Evolutionary conservation across 2,888 invertebrate genomes (phyloP), one percentile per base, ranked within the genome.

Genomic region (Chrysolina haemoptera): DNA sequence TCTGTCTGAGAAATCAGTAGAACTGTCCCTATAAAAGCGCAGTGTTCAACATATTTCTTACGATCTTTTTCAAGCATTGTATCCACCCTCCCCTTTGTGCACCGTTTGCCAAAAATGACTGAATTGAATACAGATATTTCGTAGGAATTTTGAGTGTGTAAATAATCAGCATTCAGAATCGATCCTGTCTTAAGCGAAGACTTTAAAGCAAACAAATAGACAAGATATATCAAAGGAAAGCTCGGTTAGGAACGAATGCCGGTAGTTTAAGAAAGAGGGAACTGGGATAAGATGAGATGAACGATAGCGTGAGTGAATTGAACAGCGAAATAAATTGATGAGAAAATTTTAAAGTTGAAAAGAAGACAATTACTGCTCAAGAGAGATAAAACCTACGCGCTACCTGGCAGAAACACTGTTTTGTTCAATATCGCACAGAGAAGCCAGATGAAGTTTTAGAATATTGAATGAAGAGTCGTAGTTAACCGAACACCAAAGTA

Each of bases 291-390:
- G 85, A 86, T 84, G 85, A 85, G 84, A 86, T 85, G 85, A 85
- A 85, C 84, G 84, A 83, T 83, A 85, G 82, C 85, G 80, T 84
- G 85, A 86, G 85, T 86, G 85, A 85, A 86, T 86, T 85, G 85
- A 85, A 85, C 84, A 83, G 81, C 84, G 80, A 83, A 86, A 85
- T 85, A 84, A 86, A 86, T 85, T 85, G 86, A 86, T 85, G 86
- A 85, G 84, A 82, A 84, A 84, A 84, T 86, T 86, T 85, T 82
- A 84, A 85, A 85, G 81, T 83, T 84, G 80, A 20, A 81, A 82
- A 81, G 83, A 83, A 84, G 83, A 85, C 85, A 85, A 85, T 85
- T 85, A 85, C 84, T 76, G 79, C 78, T 79, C 81, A 83, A 83
- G 48, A 53, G 62, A 70, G 82, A 82, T 84, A 82, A 82, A 84